Conservation (phyloP, 2,113 vertebrate species). For the Zootoca vivipara region DNA sequence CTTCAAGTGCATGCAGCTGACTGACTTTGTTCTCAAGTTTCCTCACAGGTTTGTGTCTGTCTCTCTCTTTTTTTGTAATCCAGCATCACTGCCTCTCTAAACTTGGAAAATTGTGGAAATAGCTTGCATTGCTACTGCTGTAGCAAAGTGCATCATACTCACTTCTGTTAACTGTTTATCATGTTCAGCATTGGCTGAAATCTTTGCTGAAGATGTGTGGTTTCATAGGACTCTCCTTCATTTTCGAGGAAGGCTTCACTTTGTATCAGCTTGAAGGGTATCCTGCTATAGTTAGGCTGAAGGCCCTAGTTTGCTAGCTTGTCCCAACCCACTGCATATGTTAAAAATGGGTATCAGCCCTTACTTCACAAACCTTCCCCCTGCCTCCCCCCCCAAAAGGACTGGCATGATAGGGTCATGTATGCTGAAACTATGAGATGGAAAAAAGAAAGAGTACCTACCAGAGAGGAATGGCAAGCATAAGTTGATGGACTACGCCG, state of each 20-base stretch:
- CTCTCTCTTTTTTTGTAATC: too few relatives aligned
- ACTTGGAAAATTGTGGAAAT: neutral
- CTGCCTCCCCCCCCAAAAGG: neutral
- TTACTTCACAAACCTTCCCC: neutral
- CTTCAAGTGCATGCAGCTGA: slow-evolving; percentile 89
- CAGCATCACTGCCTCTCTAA: neutral
- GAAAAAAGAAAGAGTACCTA: too few relatives aligned
- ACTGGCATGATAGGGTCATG: neutral
- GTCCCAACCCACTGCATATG: neutral
- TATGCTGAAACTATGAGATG: neutral
- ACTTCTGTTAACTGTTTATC: neutral
- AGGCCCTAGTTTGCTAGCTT: neutral
- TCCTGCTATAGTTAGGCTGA: neutral
- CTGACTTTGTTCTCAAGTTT: slow-evolving; percentile 95
- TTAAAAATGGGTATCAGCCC: neutral
- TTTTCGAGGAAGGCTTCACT: neutral
- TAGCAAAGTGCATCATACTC: neutral
- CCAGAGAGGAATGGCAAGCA: too few relatives aligned
- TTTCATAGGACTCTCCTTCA: neutral
- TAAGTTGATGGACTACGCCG: too few relatives aligned
- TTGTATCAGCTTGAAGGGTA: neutral
- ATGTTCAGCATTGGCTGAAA: neutral
- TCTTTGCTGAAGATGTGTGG: neutral
- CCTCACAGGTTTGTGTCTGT: slow-evolving; percentile 87
- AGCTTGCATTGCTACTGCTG: neutral